These are phyloP conservation scores for Leucania comma DNA, from an alignment of 2,888 invertebrate genomes.

Conservation along the genomic window DNA sequence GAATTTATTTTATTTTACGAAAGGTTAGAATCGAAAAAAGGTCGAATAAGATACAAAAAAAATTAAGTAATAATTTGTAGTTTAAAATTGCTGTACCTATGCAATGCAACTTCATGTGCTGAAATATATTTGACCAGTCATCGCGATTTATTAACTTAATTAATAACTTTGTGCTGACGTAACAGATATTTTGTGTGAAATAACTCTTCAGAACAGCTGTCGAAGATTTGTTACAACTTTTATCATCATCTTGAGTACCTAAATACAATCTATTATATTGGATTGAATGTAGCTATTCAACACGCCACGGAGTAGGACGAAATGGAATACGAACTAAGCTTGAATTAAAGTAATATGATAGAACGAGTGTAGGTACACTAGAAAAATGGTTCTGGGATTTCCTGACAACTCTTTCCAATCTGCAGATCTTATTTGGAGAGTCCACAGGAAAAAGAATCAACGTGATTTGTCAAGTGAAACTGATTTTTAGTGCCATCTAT, in stretches of 20 bases:
- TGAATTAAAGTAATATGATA: background rate
- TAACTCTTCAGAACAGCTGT: slow-evolving; percentile 6
- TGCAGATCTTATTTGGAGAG: too few species aligned
- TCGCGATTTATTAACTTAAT: background rate
- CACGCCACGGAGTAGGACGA: slow-evolving; percentile 5
- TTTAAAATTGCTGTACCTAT: too few species aligned
- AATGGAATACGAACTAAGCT: background rate
- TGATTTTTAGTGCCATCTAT: too few species aligned
- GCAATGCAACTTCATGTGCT: background rate
- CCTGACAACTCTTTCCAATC: too few species aligned
- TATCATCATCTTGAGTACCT: slow-evolving; percentile 33
- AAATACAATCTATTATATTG: slow-evolving; percentile 17
- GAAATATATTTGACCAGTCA: background rate
- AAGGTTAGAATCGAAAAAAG: too few species aligned
- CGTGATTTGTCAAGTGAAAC: too few species aligned
- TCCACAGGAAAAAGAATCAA: too few species aligned
- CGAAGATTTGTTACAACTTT: slow-evolving; percentile 37
- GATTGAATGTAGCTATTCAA: slow-evolving; percentile 13
- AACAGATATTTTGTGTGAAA: slow-evolving; percentile 17
- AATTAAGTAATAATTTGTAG: background rate
- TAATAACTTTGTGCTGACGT: slow-evolving; percentile 31
- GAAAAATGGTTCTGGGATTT: too few species aligned
- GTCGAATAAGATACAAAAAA: too few species aligned
- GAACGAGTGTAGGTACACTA: too few species aligned
- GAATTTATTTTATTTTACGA: too few species aligned